Conservation (phyloP, 2,888 invertebrate species). For the Drosophila multiciliata region DNA sequence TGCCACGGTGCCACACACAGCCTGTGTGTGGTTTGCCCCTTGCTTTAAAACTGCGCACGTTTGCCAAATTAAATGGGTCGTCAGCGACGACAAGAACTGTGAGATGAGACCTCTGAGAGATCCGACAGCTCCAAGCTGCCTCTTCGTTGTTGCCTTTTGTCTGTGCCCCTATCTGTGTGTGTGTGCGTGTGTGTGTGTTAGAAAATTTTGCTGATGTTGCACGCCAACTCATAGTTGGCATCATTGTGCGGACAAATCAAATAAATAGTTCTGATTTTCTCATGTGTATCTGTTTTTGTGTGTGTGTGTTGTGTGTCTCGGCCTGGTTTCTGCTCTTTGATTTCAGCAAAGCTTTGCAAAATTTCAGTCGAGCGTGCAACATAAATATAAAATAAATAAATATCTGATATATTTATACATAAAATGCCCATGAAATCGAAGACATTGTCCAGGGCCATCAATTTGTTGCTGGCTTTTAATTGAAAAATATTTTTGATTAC, state of each 20-base stretch:
- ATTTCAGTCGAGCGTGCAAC: constrained; percentile 49
- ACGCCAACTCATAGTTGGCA: constrained; percentile 71
- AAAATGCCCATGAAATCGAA: constrained; percentile 50
- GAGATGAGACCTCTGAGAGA: constrained; percentile 27
- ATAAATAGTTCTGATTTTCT: constrained; percentile 75
- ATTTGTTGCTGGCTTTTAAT: constrained; percentile 54
- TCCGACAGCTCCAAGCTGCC: constrained; percentile 12
- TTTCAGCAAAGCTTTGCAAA: constrained; percentile 69
- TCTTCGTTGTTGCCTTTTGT: constrained; percentile 62
- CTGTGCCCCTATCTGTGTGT: constrained; percentile 14
- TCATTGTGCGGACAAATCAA: constrained; percentile 77
- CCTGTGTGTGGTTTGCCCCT: constrained; percentile 44
- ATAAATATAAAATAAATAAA: constrained; percentile 54
- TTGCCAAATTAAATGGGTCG: constrained; percentile 81
- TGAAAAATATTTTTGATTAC: constrained; percentile 55
- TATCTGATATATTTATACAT: constrained; percentile 18
- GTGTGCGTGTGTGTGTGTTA: constrained; percentile 16
- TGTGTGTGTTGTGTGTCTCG: constrained; percentile 25
- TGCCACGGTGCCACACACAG: constrained; percentile 12
- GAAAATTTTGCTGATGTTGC: constrained; percentile 75
- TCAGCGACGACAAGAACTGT: constrained; percentile 50
- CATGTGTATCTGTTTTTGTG: constrained; percentile 16
- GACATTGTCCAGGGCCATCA: constrained; percentile 26
- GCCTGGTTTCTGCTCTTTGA: constrained; percentile 55
- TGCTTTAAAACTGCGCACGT: constrained; percentile 78